phyloP scores from a whole-genome alignment of 2,113 vertebrate species.

The Pluvianellus socialis region DNA sequence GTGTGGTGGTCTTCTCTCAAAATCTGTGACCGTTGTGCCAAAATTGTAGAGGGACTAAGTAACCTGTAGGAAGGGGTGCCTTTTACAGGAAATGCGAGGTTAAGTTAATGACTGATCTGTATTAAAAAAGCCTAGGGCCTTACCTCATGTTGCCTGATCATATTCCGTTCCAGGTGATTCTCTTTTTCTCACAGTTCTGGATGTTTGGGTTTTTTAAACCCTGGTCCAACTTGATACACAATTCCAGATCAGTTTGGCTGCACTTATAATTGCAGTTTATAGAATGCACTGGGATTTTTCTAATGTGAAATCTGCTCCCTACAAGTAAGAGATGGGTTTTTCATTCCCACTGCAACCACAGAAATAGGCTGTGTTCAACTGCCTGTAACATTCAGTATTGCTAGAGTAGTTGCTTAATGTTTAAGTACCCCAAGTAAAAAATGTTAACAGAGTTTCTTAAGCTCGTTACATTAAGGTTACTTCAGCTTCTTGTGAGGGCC shows the following conservation, averaged over 20 bases:
- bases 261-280: neutral
- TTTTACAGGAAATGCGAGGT: neutral
- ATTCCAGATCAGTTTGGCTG: neutral
- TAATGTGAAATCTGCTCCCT: neutral
- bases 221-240: neutral
- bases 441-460: neutral
- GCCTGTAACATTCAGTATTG: neutral
- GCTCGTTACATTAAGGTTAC: neutral
- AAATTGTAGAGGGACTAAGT: neutral
- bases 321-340: neutral
- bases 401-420: neutral
- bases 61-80: neutral
- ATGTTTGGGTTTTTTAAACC: neutral
- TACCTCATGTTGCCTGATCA: neutral
- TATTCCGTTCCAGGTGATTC: neutral
- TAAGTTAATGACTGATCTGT: neutral
- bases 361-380: neutral
- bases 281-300: neutral
- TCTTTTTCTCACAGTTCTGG: neutral
- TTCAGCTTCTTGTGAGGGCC: neutral
- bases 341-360: neutral
- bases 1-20: neutral
- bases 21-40: neutral
- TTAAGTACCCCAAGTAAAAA: neutral
- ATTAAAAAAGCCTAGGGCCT: neutral